Evolutionary conservation across 2,888 invertebrate genomes (phyloP).

Genomic region (Pantelozetes paolii): DNA sequence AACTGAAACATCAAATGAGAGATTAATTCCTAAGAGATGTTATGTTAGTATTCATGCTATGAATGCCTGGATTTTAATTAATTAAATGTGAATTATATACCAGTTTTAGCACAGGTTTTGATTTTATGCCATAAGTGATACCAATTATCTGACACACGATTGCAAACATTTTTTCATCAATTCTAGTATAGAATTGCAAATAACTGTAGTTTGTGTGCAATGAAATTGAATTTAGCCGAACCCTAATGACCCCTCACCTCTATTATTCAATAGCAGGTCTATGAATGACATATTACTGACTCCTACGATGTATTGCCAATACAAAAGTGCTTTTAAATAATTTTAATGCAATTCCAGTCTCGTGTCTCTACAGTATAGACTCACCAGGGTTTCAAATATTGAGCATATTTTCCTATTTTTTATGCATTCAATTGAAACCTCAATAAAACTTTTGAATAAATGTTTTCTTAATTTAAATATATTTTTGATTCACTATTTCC

Average conservation of each 20-base stretch:
- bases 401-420: background rate
- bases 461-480: constrained; percentile 7
- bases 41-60: background rate
- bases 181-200: background rate
- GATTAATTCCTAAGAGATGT: background rate
- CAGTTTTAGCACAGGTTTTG: no score
- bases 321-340: constrained; percentile 14
- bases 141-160: constrained; percentile 1
- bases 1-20: background rate
- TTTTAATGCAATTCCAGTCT: constrained; percentile 3
- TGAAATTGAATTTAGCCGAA: background rate
- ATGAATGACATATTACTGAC: constrained; percentile 35
- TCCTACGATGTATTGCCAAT: constrained; percentile 16
- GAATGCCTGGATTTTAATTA: background rate
- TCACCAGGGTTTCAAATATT: background rate
- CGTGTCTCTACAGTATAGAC: background rate
- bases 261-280: background rate
- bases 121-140: no score
- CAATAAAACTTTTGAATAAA: background rate
- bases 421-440: background rate
- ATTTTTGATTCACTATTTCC: constrained; percentile 49
- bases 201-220: background rate
- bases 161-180: background rate
- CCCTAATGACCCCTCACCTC: constrained; percentile 17
- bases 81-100: background rate